Base-by-base conservation (phyloP, 2,888 invertebrate species). In the Celastrina argiolus region DNA sequence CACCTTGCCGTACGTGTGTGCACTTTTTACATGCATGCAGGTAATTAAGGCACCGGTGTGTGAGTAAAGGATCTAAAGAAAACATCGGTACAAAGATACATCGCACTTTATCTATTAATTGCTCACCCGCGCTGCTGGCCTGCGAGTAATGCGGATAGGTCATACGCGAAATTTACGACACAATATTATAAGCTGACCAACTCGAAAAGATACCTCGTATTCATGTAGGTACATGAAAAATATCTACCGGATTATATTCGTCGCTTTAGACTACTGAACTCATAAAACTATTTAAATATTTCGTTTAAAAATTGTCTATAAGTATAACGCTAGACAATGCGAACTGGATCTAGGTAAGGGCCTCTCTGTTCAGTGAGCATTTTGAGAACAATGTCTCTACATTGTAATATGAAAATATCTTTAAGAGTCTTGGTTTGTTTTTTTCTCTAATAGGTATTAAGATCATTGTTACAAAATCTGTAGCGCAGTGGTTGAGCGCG, bases 1-100 rank as follows among this genome's bases (percentile, higher is more conserved):
- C 83, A 84, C 84, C 84, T 84, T 73, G 76, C 76, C 75, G 74
- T 83, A 79, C 80, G 78, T 85, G 84, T 84, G 84, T 87, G 86
- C 83, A 86, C 80, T 87, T 86, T 83, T 87, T 87, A 80, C 79
- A 76, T 75, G 75, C 78, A 76, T 78, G 81, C 81, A 84, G 78
- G 81, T 82, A 85, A 84, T 84, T 81, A 84, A 76, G 76, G 69
- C 71, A 70, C 72, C 69, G 72, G 75, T 78, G 75, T 77, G 76
- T 71, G 74, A 68, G 68, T 69, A 72, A 69, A 72, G 69, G 70
- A 72, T 73, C 68, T 68, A 68, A 70, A 68, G 66, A 67, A 69
- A 66, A 70, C 67, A 69, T 67, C 69, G 42, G 51, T 51, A 51
- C 22, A 51, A 51, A 51, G 51, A 26, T 51, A 51, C 22, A 51